A percentile compares a stretch with the other conserved stretches of the same genome.
Evolutionary conservation across 2,113 vertebrate genomes (phyloP).

Genomic region (crab-eating macaque (Macaca fascicularis)): DNA sequence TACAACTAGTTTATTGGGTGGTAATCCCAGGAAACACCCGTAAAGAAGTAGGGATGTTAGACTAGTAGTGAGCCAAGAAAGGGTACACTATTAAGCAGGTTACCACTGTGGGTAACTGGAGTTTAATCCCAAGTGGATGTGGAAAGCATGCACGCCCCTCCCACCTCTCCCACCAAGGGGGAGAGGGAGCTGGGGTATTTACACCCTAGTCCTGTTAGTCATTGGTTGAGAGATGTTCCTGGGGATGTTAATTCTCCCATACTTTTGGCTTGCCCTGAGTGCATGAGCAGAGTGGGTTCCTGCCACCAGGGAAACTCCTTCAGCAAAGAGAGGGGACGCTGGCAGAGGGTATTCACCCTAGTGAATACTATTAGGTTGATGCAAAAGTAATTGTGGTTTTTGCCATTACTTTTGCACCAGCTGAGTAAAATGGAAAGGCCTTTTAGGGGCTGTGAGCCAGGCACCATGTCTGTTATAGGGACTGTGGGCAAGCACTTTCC

Average conservation of each 20-base stretch:
- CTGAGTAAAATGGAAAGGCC: fast-evolving
- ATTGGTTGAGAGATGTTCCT: neutral
- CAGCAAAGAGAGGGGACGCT: neutral
- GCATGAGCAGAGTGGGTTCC: neutral
- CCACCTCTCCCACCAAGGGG: no score
- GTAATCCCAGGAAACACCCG: neutral
- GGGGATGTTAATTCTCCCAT: neutral
- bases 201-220: fast-evolving
- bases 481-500: neutral
- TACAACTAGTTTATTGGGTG: neutral
- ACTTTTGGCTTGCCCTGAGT: neutral
- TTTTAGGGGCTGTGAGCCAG: neutral
- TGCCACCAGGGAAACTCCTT: neutral
- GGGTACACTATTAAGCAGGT: no score
- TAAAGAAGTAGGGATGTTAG: neutral
- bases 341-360: neutral
- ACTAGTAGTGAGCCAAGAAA: neutral
- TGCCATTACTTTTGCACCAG: no score
- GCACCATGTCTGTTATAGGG: no score
- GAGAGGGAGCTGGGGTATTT: neutral
- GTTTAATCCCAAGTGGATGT: neutral
- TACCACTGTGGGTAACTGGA: neutral
- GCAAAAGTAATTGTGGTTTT: no score
- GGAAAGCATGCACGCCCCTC: fast-evolving
- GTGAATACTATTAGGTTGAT: neutral